These are phyloP conservation scores for Aphelocoma californica DNA, from an alignment of 2,797 vertebrate species.

Conservation along the genomic window DNA sequence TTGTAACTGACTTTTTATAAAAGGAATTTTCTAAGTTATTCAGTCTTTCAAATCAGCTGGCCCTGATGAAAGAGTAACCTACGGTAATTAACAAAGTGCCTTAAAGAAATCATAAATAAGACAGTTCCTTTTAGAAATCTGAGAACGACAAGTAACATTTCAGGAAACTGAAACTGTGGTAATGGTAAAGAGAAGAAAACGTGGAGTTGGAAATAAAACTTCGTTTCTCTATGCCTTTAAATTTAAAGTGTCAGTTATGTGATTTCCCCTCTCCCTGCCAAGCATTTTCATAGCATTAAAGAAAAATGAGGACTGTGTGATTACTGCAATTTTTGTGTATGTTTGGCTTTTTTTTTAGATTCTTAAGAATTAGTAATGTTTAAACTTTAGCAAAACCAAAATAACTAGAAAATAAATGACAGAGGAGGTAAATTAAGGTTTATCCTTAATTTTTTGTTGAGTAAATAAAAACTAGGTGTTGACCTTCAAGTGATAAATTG, in stretches of 20 bases:
- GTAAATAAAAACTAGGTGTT: background rate
- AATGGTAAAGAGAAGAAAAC: background rate
- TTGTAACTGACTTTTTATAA: background rate
- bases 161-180: background rate
- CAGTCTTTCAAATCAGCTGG: background rate
- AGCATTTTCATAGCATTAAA: background rate
- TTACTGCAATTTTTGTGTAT: background rate
- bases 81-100: background rate
- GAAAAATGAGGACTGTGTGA: background rate
- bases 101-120: background rate
- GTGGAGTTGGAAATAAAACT: background rate
- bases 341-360: background rate
- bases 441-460: background rate
- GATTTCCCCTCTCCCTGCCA: rapidly evolving
- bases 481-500: background rate
- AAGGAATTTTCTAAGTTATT: background rate
- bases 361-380: background rate
- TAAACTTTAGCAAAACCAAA: background rate
- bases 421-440: background rate
- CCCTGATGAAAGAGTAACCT: background rate
- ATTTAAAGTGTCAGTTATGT: background rate
- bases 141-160: background rate
- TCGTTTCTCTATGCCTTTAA: background rate
- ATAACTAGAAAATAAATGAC: background rate
- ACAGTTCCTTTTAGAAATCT: background rate